A percentile compares a stretch with the other conserved stretches of the same genome.
These are phyloP conservation scores for Netelia inedita DNA, from an alignment of 2,888 invertebrate species.

Conservation along the genomic window DNA sequence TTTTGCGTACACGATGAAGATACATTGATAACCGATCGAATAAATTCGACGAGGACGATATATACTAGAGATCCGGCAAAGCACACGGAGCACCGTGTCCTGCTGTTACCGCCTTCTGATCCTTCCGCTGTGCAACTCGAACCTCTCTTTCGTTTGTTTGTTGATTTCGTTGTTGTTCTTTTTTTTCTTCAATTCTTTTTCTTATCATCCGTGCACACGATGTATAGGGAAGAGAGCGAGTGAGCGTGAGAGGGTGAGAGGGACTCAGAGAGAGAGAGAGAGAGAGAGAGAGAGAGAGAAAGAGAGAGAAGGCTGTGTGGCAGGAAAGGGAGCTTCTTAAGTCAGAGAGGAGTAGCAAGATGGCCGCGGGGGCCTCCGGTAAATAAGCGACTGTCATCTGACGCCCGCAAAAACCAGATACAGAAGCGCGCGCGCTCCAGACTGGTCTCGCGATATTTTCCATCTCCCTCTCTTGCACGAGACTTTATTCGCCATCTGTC, in stretches of 20 bases:
- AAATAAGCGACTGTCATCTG: constrained; percentile 85
- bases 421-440: constrained; percentile 76
- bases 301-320: constrained; percentile 65
- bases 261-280: constrained; percentile 55
- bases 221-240: constrained; percentile 66
- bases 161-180: constrained; percentile 45
- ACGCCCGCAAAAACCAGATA: constrained; percentile 84
- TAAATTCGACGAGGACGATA: constrained; percentile 77
- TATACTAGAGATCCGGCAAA: constrained; percentile 46
- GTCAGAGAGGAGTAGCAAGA: constrained; percentile 82
- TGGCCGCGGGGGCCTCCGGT: constrained; percentile 83
- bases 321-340: constrained; percentile 78
- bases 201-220: constrained; percentile 72
- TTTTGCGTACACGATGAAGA: constrained; percentile 25
- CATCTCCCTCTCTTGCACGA: constrained; percentile 47
- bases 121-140: constrained; percentile 55
- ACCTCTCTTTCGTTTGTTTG: constrained; percentile 45
- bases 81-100: constrained; percentile 40
- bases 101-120: constrained; percentile 70
- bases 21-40: constrained; percentile 82
- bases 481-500: constrained; percentile 40
- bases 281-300: constrained; percentile 53
- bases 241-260: constrained; percentile 9
- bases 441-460: constrained; percentile 78
- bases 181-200: constrained; percentile 64